Base-by-base conservation (phyloP, 2,113 vertebrate species). In the Platysteira castanea region DNA sequence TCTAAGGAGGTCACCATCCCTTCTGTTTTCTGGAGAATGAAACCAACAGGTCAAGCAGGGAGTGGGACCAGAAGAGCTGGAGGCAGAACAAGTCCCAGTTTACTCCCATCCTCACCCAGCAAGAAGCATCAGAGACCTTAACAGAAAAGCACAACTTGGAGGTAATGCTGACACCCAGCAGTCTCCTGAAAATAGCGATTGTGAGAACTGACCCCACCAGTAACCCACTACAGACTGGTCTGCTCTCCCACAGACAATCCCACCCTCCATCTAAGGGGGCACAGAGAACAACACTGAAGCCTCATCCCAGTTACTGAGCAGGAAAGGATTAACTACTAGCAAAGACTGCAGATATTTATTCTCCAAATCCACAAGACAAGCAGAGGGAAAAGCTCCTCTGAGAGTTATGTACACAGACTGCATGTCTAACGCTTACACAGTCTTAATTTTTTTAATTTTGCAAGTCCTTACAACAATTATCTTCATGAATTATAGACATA, bases 401-500 rank as follows among this genome's bases (percentile, higher is more conserved):
- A 87, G 94, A 91, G 37, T 76, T 95, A 67, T 79, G 59, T 52
- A 56, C n/a, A 76, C 79, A 79, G 87, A 81, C 42, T 9, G 53
- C 35, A 84, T 95, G 46, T 67, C 77, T 80, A 77, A 65, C 30
- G 85, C 80, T 97, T 95, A 82, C 50, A 90, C 15, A 87, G 93
- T 80, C 88, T 94, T 89, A 90, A 78, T 91, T 89, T 88, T 92
- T 92, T 93, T 76, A 93, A 91, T 95, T 84, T 64, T 27, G 60
- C 76, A 82, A 92, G 93, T 82, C 53, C 83, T 63, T 91, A 81
- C 69, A 95, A 97, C 95, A 98, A 97, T 98, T 96, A 97, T 94
- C 73, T 87, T 85, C 87, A 71, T 96, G 97, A 98, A 88, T 97
- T 98, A 94, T 95, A 96, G 91, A 94, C 70, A 67, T 39, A 95